These are phyloP conservation scores for Aspiorhynchus laticeps DNA, from an alignment of 2,113 vertebrate species.

Conservation along the genomic window DNA sequence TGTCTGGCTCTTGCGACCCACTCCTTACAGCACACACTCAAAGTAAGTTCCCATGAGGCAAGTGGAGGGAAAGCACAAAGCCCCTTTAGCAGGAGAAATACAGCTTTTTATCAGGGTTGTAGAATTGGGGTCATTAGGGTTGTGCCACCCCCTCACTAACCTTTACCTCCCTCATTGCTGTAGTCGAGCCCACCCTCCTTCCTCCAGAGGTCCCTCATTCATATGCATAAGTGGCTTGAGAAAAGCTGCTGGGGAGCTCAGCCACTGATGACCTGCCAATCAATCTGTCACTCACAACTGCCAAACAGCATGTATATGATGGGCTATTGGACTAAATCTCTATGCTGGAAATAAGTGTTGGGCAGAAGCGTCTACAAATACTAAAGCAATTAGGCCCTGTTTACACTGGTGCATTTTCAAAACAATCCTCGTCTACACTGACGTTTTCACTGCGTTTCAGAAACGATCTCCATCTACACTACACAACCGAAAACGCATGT, in stretches of 20 bases:
- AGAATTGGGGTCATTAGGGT: slow-evolving; percentile 63
- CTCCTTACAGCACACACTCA: slow-evolving; percentile 43
- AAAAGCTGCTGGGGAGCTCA: slow-evolving; percentile 51
- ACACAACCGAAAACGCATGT: too few relatives aligned
- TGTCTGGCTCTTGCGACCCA: slow-evolving; percentile 52
- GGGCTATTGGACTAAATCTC: neutral
- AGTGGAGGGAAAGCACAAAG: slow-evolving; percentile 57
- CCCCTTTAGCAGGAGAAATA: slow-evolving; percentile 53
- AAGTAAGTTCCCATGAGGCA: slow-evolving; percentile 58
- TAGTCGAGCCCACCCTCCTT: slow-evolving; percentile 38
- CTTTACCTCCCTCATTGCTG: slow-evolving; percentile 49
- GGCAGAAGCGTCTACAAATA: neutral
- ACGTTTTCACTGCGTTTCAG: too few relatives aligned
- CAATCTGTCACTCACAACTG: slow-evolving; percentile 44
- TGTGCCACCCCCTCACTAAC: slow-evolving; percentile 46
- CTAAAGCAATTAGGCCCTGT: neutral
- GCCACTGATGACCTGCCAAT: slow-evolving; percentile 46
- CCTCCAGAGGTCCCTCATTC: slow-evolving; percentile 30
- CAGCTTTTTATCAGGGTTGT: slow-evolving; percentile 55
- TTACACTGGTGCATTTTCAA: too few relatives aligned
- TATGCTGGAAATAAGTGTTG: neutral
- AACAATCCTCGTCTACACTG: too few relatives aligned
- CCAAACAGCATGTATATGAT: slow-evolving; percentile 39
- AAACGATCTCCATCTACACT: too few relatives aligned
- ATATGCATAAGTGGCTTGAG: slow-evolving; percentile 51